Conservation (phyloP, 2,797 vertebrate genomes). For the Xiphorhynchus erythropygius region DNA sequence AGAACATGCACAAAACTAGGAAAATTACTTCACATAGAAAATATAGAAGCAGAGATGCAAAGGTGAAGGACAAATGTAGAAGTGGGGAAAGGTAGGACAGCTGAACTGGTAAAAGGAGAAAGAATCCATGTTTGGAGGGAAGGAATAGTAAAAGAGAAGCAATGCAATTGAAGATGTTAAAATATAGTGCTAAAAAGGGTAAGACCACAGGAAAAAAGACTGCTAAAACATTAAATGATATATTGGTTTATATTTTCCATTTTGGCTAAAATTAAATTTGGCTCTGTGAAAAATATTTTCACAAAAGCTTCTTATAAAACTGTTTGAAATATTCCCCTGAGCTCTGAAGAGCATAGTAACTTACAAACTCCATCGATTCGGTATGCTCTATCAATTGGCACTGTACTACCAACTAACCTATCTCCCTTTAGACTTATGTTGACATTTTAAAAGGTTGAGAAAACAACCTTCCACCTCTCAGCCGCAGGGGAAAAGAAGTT, state of each 20-base stretch:
- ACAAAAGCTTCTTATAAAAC: not conserved
- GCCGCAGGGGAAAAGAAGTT: not conserved
- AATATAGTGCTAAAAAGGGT: not conserved
- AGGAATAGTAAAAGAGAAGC: not conserved
- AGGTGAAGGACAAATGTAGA: not conserved
- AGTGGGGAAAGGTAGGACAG: not conserved
- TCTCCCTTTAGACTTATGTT: not conserved
- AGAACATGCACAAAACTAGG: not conserved
- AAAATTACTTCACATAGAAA: not conserved
- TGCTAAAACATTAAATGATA: not conserved
- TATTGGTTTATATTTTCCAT: not conserved
- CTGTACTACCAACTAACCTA: not conserved
- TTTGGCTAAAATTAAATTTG: not conserved
- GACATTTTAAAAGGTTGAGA: not conserved
- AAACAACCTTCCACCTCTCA: not conserved
- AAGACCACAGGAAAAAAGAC: not conserved
- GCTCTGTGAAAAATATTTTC: not conserved
- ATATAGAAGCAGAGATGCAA: not conserved
- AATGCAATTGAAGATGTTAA: not conserved
- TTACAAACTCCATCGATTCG: not conserved
- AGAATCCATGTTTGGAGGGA: not conserved
- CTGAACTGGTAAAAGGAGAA: not conserved
- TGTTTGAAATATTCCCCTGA: not conserved
- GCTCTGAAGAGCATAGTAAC: not conserved
- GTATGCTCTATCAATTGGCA: not conserved